These are phyloP conservation scores for Aix galericulata DNA, from an alignment of 2,113 vertebrate species.

Conservation along the genomic window DNA sequence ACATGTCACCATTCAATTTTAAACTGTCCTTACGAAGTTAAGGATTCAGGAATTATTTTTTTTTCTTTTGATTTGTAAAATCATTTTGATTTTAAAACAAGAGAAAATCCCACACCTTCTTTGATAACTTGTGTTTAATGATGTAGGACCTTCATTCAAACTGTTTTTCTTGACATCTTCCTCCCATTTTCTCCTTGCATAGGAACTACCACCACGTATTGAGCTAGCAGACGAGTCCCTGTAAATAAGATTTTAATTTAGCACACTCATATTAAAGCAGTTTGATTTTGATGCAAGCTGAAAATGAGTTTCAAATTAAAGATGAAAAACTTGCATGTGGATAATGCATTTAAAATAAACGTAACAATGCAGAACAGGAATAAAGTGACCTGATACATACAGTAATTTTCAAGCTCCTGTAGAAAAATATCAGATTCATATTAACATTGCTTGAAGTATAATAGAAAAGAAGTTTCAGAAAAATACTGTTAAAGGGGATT, in stretches of 20 bases:
- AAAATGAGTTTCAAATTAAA: neutral
- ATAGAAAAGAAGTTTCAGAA: neutral
- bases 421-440: neutral
- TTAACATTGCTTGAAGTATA: neutral
- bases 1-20: neutral
- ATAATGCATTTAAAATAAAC: neutral
- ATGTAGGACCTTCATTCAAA: constrained; percentile 83
- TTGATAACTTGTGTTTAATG: constrained; percentile 90
- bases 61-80: neutral
- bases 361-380: neutral
- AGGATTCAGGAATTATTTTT: neutral
- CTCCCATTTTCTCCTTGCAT: constrained; percentile 96
- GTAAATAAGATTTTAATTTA: constrained; percentile 58
- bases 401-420: neutral
- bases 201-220: constrained; percentile 93
- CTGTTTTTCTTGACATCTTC: constrained; percentile 96
- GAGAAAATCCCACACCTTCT: constrained; percentile 85
- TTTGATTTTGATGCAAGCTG: neutral
- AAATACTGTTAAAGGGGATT: neutral
- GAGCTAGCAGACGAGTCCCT: constrained; percentile 90
- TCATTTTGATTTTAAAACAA: neutral
- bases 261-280: neutral
- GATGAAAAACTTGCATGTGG: neutral
- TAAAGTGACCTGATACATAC: neutral
- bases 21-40: neutral